Conservation (phyloP, 2,888 invertebrate species). For the Polydrusus tereticollis region DNA sequence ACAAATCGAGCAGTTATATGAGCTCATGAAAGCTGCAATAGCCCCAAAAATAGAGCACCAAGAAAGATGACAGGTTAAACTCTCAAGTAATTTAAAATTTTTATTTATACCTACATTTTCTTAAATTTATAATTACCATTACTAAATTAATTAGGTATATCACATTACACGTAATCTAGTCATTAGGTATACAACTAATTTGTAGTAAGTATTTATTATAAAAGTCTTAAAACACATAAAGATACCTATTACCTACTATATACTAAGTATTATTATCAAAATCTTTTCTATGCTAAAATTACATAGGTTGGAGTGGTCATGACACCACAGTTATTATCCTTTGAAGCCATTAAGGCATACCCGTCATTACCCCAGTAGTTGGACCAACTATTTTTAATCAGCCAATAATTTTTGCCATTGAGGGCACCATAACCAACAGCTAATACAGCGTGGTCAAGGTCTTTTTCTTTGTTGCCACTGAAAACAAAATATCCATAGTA, state of each 20-base stretch:
- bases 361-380: conserved; percentile 98
- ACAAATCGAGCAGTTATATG: conserved; percentile 87
- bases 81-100: no score
- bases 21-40: conserved; percentile 81
- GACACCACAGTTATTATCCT: conserved; percentile 95
- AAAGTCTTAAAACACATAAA: no score
- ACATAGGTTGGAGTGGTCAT: conserved; percentile 89
- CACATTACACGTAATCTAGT: no score
- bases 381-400: conserved; percentile 97
- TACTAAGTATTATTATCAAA: background rate
- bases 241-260: no score
- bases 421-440: conserved; percentile 92
- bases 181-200: no score
- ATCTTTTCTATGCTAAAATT: conserved; percentile 66
- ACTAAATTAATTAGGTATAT: no score
- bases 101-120: no score
- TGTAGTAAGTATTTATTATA: no score
- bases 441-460: conserved; percentile 92
- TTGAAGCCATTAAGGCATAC: conserved; percentile 90
- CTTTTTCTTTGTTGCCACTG: conserved; percentile 81
- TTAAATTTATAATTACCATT: no score
- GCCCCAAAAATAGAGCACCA: conserved; percentile 50
- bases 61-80: background rate
- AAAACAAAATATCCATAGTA: conserved; percentile 41
- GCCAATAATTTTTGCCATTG: conserved; percentile 89